Percentiles rank a stretch among this genome's conserved stretches.
phyloP scores from a whole-genome alignment of 1,140 invertebrate species.

The Bombus ignitus region DNA sequence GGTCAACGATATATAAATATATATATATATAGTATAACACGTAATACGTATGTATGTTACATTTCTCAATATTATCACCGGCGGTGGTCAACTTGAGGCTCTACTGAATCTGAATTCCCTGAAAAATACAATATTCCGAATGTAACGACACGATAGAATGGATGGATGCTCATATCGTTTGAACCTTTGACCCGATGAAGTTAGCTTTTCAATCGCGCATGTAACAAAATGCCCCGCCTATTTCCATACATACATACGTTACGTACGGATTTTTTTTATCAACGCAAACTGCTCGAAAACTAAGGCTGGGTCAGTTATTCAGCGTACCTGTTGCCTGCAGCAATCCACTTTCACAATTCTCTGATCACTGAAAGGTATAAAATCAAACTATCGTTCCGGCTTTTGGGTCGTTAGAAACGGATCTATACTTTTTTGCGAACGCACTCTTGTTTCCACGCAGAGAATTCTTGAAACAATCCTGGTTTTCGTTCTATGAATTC shows the following conservation, averaged over 20 bases:
- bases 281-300: not conserved
- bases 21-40: not conserved
- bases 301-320: constrained; percentile 12
- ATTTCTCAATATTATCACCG: not conserved
- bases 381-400: not conserved
- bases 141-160: not conserved
- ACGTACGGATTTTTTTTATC: not conserved
- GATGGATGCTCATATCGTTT: not conserved
- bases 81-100: not conserved
- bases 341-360: constrained; percentile 21
- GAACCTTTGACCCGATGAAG: not conserved
- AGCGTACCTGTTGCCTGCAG: constrained; percentile 5
- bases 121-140: not conserved
- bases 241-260: not conserved
- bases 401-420: not conserved
- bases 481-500: not conserved
- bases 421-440: not conserved
- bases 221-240: not conserved
- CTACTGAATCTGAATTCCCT: not conserved
- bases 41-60: too few species aligned
- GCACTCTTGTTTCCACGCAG: not conserved
- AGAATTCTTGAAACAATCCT: not conserved
- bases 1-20: not conserved
- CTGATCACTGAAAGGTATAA: not conserved
- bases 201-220: constrained; percentile 8